phyloP scores from a whole-genome alignment of 2,113 vertebrate species.

The Chitala chitala region DNA sequence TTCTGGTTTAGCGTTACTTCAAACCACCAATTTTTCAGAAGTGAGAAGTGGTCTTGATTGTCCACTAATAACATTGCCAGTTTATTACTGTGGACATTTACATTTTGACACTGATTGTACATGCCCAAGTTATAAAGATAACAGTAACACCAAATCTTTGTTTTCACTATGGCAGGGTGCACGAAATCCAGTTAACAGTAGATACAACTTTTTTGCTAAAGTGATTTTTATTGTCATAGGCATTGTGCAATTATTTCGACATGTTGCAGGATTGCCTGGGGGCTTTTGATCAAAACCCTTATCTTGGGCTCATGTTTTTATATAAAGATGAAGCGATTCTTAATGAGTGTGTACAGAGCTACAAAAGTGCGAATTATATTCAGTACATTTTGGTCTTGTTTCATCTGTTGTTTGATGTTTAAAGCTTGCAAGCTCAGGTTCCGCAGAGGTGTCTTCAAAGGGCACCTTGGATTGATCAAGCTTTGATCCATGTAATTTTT shows the following conservation, averaged over 20 bases:
- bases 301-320: neutral
- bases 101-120: neutral
- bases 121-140: too few species aligned
- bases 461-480: neutral
- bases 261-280: neutral
- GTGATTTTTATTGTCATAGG: neutral
- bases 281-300: neutral
- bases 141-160: too few species aligned
- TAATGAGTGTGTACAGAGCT: neutral
- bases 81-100: too few species aligned
- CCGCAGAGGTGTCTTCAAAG: neutral
- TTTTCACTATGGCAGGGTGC: neutral
- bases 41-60: too few species aligned
- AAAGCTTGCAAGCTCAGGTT: neutral
- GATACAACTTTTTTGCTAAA: neutral
- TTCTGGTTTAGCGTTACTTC: too few species aligned
- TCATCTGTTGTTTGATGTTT: neutral
- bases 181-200: neutral
- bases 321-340: neutral
- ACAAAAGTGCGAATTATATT: neutral
- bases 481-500: neutral
- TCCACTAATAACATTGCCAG: too few species aligned
- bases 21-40: too few species aligned
- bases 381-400: too few species aligned
- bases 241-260: neutral